Base-by-base conservation (phyloP, 92 coral and sea anemone species). In the Parazoanthus darwini region DNA sequence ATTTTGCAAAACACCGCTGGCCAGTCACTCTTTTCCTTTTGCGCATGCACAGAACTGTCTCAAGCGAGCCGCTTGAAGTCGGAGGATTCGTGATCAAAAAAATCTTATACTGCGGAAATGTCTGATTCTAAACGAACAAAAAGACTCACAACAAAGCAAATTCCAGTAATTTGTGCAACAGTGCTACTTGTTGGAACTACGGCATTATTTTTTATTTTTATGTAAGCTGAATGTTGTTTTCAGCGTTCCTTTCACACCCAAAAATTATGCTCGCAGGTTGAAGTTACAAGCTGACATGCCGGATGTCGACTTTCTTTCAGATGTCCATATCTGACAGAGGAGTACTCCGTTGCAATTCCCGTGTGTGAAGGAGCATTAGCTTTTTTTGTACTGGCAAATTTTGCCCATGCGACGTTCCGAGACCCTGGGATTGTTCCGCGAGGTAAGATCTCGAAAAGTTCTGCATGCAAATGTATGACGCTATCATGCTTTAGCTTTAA, bases 391-490 rank as follows among this genome's bases (percentile, higher is more conserved):
- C 86, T 97, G 66, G 94, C 98, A 63, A 97, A 93, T 87, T 95
- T 97, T 73, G 91, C 98, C 81, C 98, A 97, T 90, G 99, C 99
- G 7, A 91, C 99, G 39, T 88, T 97, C 70, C 91, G 91, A 91
- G 99, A 97, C 85, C 99, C 99, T 9, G 99, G 99, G 15, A 91
- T 94, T 39, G 93, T 97, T 74, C 99, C 98, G 8, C 85, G 96
- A 94, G 98, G 99, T 97, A 92, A 78, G 86, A 7, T 26, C n/a
- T 10, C 5, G 33, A 11, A 37, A 80, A 29, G 33, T 29, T 29
- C n/a, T 58, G 16, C 79, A 63, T 78, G 29, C 5, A 82, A 9
- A 9, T 67, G 35, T 39, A 38, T 38, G 13, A 20, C 50, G 82
- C 38, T 51, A 14, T 25, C 16, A 18, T 11, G 63, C 33, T 82